Percentiles rank a stretch among this genome's conserved stretches.
Evolutionary conservation across 2,797 vertebrate species (phyloP).

Genomic region (Onychomys arenicola): DNA sequence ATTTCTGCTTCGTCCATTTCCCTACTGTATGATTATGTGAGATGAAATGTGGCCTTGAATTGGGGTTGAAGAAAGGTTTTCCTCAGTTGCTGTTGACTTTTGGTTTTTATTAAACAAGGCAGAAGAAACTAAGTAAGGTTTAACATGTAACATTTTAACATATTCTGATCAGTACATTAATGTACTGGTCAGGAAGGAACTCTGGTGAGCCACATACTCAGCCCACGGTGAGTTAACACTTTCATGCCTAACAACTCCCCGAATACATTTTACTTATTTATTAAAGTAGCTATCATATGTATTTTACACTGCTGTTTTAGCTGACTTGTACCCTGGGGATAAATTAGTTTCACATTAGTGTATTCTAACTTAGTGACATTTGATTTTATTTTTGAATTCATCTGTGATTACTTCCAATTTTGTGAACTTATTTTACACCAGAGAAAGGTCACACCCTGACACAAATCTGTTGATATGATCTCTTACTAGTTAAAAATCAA

Average conservation of each 20-base stretch:
- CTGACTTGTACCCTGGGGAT: neutral
- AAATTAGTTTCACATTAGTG: neutral
- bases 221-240: neutral
- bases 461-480: neutral
- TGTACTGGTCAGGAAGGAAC: neutral
- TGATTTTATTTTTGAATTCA: neutral
- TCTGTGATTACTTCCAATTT: neutral
- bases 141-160: neutral
- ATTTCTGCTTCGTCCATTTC: neutral
- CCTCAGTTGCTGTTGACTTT: neutral
- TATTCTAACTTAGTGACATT: neutral
- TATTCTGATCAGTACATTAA: neutral
- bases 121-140: slow-evolving; percentile 3
- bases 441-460: neutral
- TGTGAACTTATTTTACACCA: slow-evolving; percentile 23
- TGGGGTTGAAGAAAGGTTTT: neutral
- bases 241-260: neutral
- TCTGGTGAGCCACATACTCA: neutral
- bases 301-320: neutral
- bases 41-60: neutral
- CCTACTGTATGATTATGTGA: neutral
- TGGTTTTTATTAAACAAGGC: slow-evolving; percentile 10
- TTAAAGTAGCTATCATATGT: neutral
- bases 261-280: slow-evolving; percentile 19
- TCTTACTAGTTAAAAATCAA: neutral